Conservation (phyloP, 2,113 vertebrate species). For the Limanda limanda region DNA sequence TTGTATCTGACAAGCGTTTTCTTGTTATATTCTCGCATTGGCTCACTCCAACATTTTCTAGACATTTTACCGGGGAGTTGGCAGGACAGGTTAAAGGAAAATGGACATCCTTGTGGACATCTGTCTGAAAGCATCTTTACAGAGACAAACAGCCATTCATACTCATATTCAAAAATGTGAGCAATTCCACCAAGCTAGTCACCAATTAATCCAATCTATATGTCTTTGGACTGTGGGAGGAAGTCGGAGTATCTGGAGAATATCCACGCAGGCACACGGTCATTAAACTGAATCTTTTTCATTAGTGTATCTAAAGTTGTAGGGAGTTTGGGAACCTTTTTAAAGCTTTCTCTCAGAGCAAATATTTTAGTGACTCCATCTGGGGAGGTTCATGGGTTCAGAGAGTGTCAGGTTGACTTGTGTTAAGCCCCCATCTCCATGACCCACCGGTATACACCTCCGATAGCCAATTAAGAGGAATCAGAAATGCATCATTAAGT, state of each 20-base stretch:
- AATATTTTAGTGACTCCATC: slow-evolving; percentile 24
- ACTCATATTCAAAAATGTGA: too few relatives aligned
- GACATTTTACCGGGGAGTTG: too few relatives aligned
- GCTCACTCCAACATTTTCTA: too few relatives aligned
- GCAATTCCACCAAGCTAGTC: too few relatives aligned
- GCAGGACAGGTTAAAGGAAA: too few relatives aligned
- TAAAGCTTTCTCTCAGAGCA: slow-evolving; percentile 10
- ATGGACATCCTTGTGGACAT: too few relatives aligned
- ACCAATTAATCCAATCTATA: neutral
- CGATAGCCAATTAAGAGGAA: slow-evolving; percentile 36
- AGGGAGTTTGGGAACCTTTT: slow-evolving; percentile 16
- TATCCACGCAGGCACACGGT: neutral
- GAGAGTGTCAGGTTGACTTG: neutral
- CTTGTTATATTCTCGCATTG: too few relatives aligned
- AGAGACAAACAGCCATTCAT: too few relatives aligned
- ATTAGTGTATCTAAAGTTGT: neutral
- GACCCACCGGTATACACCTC: neutral
- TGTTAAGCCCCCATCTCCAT: neutral
- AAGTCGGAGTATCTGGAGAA: neutral
- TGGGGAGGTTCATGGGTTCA: slow-evolving; percentile 31
- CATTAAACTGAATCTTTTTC: neutral
- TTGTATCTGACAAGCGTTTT: too few relatives aligned
- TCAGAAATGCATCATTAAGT: slow-evolving; percentile 39
- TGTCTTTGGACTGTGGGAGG: neutral
- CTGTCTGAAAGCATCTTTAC: too few relatives aligned